A percentile compares a stretch with the other conserved stretches of the same genome.
Conservation (phyloP, 2,797 vertebrate species). For the Masticophis lateralis region DNA sequence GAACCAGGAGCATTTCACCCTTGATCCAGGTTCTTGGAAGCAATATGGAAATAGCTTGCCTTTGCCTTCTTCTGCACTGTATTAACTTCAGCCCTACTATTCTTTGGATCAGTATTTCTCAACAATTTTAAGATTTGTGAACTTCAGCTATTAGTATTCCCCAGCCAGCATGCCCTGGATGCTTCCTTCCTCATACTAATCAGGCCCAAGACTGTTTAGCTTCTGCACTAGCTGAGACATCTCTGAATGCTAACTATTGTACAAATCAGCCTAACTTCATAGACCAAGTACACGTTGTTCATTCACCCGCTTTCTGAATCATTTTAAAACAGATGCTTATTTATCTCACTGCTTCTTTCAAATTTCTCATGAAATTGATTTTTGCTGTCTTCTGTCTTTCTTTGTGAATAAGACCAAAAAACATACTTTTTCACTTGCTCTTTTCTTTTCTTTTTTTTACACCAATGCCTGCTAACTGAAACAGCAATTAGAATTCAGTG, state of each 20-base stretch:
- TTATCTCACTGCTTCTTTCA: not conserved
- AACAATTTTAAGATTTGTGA: not conserved
- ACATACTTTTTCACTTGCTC: not conserved
- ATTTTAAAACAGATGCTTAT: not conserved
- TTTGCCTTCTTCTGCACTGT: not conserved
- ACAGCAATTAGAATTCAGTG: constrained; percentile 12
- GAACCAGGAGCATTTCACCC: no score
- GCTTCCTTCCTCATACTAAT: not conserved
- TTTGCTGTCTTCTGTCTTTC: not conserved
- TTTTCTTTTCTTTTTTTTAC: not conserved
- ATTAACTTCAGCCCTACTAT: not conserved
- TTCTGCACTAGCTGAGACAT: not conserved
- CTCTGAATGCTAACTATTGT: not conserved
- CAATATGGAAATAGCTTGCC: not conserved
- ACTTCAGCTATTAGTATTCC: not conserved
- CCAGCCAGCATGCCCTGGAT: not conserved
- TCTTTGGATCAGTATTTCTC: not conserved
- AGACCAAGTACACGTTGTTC: not conserved
- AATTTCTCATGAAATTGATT: not conserved
- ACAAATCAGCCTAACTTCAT: not conserved
- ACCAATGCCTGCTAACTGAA: constrained; percentile 13
- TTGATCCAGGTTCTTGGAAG: not conserved
- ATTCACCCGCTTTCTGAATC: not conserved
- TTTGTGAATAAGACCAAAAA: constrained; percentile 9
- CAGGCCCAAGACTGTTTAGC: not conserved